These are phyloP conservation scores for Cyphomyrus discorhynchus DNA, from an alignment of 2,113 vertebrate genomes.

Conservation along the genomic window DNA sequence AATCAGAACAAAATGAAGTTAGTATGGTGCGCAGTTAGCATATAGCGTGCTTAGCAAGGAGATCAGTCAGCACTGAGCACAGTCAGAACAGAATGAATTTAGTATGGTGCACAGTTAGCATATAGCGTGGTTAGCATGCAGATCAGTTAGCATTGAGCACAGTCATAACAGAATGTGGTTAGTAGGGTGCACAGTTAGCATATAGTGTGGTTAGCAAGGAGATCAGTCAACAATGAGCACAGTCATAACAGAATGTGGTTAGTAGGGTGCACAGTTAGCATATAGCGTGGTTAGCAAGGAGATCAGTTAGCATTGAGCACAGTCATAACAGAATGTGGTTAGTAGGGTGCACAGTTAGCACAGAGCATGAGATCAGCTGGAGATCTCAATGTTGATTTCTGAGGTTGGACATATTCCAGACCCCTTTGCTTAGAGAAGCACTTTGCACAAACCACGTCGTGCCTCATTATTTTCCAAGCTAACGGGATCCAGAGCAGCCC, in stretches of 20 bases:
- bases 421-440: background rate
- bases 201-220: background rate
- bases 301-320: background rate
- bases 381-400: background rate
- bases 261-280: background rate
- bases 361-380: background rate
- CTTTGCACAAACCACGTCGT: background rate
- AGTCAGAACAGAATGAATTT: background rate
- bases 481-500: background rate
- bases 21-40: background rate
- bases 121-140: too few relatives aligned
- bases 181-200: background rate
- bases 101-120: background rate
- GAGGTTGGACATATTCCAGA: background rate
- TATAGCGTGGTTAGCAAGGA: background rate
- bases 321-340: background rate
- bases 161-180: background rate
- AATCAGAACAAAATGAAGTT: background rate
- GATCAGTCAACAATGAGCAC: background rate
- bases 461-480: background rate
- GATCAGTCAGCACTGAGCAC: background rate
- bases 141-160: background rate
- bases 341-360: background rate
- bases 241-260: background rate
- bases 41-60: background rate